Percentiles rank a stretch among this genome's conserved stretches.
Evolutionary conservation across 2,888 invertebrate species (phyloP).

Genomic region (Neria commutata): DNA sequence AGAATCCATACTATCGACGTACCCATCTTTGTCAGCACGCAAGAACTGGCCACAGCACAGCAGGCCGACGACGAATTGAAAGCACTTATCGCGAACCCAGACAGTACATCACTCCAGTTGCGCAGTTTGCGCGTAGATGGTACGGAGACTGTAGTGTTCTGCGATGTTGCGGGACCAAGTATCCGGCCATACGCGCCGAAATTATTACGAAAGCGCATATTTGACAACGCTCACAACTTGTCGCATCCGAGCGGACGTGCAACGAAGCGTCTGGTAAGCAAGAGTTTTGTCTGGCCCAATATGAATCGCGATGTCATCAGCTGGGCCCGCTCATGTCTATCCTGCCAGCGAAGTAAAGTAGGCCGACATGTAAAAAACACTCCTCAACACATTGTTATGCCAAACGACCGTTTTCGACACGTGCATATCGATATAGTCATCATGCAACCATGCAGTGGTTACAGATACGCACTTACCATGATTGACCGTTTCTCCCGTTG

Average conservation of each 20-base stretch:
- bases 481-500: slow-evolving; percentile 31
- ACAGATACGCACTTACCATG: slow-evolving; percentile 43
- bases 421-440: slow-evolving; percentile 57
- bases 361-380: slow-evolving; percentile 11
- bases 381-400: neutral
- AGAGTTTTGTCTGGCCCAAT: slow-evolving; percentile 24
- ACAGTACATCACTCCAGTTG: slow-evolving; percentile 22
- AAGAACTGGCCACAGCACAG: too few relatives aligned
- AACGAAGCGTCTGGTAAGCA: slow-evolving; percentile 14
- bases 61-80: slow-evolving; percentile 13
- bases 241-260: slow-evolving; percentile 19
- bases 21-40: slow-evolving; percentile 9
- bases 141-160: slow-evolving; percentile 11
- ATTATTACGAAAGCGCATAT: slow-evolving; percentile 7
- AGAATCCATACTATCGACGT: slow-evolving; percentile 15
- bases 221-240: slow-evolving; percentile 15
- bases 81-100: slow-evolving; percentile 2
- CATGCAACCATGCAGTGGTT: slow-evolving; percentile 32
- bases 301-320: slow-evolving; percentile 20
- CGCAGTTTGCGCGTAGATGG: slow-evolving; percentile 15
- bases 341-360: slow-evolving; percentile 21
- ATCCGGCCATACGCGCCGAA: slow-evolving; percentile 21
- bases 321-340: slow-evolving; percentile 16
- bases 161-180: slow-evolving; percentile 15
- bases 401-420: slow-evolving; percentile 42